Conservation (phyloP, 2,888 invertebrate species). For the Acrocera orbiculus region DNA sequence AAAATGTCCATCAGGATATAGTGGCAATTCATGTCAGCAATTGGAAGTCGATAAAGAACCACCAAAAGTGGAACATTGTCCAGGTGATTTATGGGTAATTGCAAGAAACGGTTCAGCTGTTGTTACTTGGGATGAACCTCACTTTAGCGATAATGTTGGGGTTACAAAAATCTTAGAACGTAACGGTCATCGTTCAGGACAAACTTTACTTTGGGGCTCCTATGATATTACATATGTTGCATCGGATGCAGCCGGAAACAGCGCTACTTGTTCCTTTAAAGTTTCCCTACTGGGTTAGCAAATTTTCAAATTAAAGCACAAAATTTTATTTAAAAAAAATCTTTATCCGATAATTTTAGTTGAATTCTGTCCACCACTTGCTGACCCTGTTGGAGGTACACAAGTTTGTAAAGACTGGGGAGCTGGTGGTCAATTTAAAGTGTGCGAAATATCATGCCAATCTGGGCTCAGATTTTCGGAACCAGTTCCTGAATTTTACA, state of each 20-base stretch:
- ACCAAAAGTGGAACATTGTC: conserved; percentile 76
- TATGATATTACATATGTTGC: conserved; percentile 89
- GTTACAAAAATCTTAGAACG: conserved; percentile 63
- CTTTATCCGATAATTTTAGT: conserved; percentile 33
- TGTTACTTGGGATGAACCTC: conserved; percentile 83
- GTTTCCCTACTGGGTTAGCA: conserved; percentile 71
- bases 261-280: conserved; percentile 80
- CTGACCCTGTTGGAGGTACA: conserved; percentile 79
- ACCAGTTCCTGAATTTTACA: conserved; percentile 89
- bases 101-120: conserved; percentile 80
- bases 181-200: conserved; percentile 72
- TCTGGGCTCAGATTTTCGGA: conserved; percentile 78
- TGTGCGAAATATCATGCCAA: conserved; percentile 81
- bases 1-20: conserved; percentile 73
- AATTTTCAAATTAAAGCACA: background rate
- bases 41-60: conserved; percentile 69
- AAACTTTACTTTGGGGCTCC: conserved; percentile 77
- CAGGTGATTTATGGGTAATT: conserved; percentile 86
- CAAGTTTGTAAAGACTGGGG: conserved; percentile 94
- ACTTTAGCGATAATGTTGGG: conserved; percentile 76
- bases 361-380: conserved; percentile 77
- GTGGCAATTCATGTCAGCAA: conserved; percentile 70
- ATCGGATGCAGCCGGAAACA: conserved; percentile 78
- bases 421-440: conserved; percentile 87
- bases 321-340: background rate